Percentiles rank a stretch among this genome's conserved stretches.
Conservation (phyloP, 2,888 invertebrate species). For the Leptothorax acervorum region DNA sequence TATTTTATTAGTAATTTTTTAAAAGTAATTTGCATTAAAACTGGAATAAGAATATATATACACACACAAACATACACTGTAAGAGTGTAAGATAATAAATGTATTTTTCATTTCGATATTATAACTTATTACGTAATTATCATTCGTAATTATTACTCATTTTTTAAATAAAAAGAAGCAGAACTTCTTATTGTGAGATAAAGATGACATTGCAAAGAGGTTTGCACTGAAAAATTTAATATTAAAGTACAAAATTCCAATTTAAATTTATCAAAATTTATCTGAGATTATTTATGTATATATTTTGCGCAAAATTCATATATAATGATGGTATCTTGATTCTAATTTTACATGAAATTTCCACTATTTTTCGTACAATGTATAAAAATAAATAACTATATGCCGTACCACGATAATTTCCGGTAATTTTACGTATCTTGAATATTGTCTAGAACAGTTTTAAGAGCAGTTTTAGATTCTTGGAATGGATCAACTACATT, state of each 20-base stretch:
- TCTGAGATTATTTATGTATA: constrained; percentile 38
- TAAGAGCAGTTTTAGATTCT: constrained; percentile 81
- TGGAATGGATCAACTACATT: constrained; percentile 80
- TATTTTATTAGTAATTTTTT: constrained; percentile 22
- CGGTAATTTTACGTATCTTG: constrained; percentile 75
- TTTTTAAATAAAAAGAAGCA: neutral
- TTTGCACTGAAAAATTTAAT: constrained; percentile 41
- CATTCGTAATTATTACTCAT: neutral
- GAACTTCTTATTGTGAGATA: neutral
- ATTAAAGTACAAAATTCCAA: constrained; percentile 50
- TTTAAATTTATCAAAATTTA: constrained; percentile 37
- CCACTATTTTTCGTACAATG: constrained; percentile 51
- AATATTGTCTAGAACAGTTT: constrained; percentile 75
- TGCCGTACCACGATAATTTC: constrained; percentile 34
- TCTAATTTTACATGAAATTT: constrained; percentile 54
- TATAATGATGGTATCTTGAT: constrained; percentile 17
- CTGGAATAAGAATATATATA: constrained; percentile 1
- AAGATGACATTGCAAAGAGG: constrained; percentile 8
- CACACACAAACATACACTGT: neutral
- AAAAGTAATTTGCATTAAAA: constrained; percentile 11
- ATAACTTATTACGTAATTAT: neutral
- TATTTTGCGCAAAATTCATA: constrained; percentile 23
- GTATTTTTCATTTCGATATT: constrained; percentile 36
- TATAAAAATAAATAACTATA: constrained; percentile 68
- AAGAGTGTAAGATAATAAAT: constrained; percentile 35